Percentiles rank a stretch among this genome's conserved stretches.
Conservation (phyloP, 1,140 invertebrate genomes). For the Brachionus rotundiformis region DNA sequence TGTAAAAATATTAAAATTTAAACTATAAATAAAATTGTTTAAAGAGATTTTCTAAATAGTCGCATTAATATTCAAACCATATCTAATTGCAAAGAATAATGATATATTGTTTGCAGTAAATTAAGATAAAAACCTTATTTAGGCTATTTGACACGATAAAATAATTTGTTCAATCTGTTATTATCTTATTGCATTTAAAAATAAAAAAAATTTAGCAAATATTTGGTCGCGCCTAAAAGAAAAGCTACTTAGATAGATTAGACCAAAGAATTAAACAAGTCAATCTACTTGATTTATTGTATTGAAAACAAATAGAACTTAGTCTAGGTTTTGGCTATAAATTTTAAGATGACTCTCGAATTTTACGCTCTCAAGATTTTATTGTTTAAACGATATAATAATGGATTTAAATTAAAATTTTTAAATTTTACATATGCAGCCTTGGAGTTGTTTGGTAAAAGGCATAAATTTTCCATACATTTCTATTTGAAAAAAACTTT, state of each 20-base stretch:
- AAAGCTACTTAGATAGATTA: constrained; percentile 19
- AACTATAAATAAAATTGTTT: neutral
- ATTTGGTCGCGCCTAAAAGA: constrained; percentile 3
- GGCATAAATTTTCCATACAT: too few species aligned
- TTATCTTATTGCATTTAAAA: neutral
- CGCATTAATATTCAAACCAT: neutral
- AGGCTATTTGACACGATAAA: constrained; percentile 7
- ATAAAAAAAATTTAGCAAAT: neutral
- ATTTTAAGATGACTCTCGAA: neutral
- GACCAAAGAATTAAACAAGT: neutral
- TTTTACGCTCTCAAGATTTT: constrained; percentile 10
- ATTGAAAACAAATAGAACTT: constrained; percentile 1
- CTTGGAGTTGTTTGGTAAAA: constrained; percentile 11
- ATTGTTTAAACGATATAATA: neutral
- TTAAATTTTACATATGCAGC: constrained; percentile 2
- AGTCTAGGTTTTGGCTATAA: constrained; percentile 8
- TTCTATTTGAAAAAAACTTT: too few species aligned
- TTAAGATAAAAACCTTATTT: neutral
- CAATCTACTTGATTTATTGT: constrained; percentile 4
- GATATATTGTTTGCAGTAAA: neutral
- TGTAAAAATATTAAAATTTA: neutral
- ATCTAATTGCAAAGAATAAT: neutral
- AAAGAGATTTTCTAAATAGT: neutral
- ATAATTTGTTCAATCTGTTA: neutral
- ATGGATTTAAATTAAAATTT: neutral